phyloP scores from a whole-genome alignment of 2,113 vertebrate genomes.

The Chionomys nivalis region DNA sequence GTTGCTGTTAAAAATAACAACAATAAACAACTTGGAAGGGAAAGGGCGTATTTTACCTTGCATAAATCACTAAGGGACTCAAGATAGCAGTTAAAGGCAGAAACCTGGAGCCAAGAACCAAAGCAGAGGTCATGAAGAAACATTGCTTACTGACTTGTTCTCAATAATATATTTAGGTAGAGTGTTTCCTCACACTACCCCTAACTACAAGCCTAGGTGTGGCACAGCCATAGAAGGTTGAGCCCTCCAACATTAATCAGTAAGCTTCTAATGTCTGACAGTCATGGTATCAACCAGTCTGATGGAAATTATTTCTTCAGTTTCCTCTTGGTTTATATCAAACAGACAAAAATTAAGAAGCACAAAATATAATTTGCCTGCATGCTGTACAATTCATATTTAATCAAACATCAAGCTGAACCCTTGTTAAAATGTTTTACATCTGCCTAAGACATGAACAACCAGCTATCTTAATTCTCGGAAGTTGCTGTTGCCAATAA shows the following conservation, averaged over 20 bases:
- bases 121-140: not conserved
- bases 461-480: constrained; percentile 82
- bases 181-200: not conserved
- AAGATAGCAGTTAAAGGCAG: not conserved
- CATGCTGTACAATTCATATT: constrained; percentile 79
- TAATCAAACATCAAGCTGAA: constrained; percentile 86
- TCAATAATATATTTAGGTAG: no score
- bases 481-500: constrained; percentile 84
- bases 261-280: not conserved
- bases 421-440: constrained; percentile 84
- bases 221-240: not conserved
- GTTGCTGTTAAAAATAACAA: not conserved
- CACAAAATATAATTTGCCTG: constrained; percentile 50
- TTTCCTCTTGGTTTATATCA: not conserved
- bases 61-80: not conserved
- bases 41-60: not conserved
- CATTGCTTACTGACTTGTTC: not conserved
- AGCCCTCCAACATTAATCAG: not conserved
- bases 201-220: not conserved
- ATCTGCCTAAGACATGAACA: constrained; percentile 82
- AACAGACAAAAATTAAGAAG: not conserved
- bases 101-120: not conserved
- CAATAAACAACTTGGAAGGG: not conserved
- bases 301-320: not conserved
- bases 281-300: not conserved